Percentiles rank a stretch among this genome's conserved stretches.
Evolutionary conservation across 2,797 vertebrate species (phyloP).

Genomic region (Anguilla anguilla): DNA sequence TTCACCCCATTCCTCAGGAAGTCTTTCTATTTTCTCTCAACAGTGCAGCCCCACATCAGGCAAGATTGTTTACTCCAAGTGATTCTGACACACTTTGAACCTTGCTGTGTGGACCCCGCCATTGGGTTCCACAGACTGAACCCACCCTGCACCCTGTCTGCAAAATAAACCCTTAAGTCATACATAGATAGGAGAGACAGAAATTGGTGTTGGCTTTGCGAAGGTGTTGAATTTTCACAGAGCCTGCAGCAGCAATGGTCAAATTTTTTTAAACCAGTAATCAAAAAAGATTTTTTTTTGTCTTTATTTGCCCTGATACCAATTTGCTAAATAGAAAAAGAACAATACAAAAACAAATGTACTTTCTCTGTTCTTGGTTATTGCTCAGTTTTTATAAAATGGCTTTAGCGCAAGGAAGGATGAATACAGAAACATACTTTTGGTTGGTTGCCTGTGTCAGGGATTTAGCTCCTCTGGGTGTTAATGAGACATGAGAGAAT

Average conservation of each 20-base stretch:
- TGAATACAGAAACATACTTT: background rate
- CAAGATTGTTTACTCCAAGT: background rate
- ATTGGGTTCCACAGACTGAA: background rate
- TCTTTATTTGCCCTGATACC: background rate
- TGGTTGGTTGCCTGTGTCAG: background rate
- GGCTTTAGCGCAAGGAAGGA: background rate
- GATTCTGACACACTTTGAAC: background rate
- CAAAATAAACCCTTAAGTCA: conserved; percentile 23
- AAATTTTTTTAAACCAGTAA: background rate
- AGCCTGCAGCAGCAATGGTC: background rate
- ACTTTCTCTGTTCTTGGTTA: background rate
- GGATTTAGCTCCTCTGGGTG: background rate
- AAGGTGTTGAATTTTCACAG: background rate
- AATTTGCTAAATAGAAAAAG: background rate
- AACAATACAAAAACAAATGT: background rate
- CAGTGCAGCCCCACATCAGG: background rate
- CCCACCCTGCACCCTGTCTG: background rate
- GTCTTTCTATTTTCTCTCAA: background rate
- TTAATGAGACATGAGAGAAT: background rate
- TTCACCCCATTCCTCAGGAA: background rate
- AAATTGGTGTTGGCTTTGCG: background rate
- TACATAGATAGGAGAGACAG: background rate
- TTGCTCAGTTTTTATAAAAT: background rate
- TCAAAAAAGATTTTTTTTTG: background rate
- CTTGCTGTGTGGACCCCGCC: background rate